phyloP scores from a whole-genome alignment of 2,113 vertebrate species.

The Odocoileus virginianus region DNA sequence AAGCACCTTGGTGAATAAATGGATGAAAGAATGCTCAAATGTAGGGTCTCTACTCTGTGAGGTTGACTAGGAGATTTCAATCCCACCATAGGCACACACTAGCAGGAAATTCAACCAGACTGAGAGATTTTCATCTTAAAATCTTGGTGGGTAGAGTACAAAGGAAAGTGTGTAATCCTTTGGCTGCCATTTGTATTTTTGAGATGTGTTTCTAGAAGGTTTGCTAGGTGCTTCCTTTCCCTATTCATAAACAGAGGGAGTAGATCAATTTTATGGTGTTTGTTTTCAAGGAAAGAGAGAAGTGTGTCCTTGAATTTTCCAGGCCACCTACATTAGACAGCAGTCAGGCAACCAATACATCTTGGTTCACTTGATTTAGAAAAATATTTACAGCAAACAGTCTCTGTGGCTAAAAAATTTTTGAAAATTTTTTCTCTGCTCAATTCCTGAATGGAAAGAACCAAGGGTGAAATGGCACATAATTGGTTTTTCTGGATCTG shows the following conservation, averaged over 20 bases:
- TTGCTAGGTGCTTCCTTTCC: not conserved
- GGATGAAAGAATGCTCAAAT: not conserved
- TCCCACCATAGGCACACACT: not conserved
- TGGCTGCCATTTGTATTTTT: not conserved
- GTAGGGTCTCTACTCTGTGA: not conserved
- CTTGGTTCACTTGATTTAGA: slow-evolving; percentile 4
- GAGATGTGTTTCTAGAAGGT: not conserved
- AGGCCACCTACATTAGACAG: not conserved
- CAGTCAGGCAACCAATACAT: not conserved
- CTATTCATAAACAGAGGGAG: not conserved
- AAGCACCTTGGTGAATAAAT: not conserved
- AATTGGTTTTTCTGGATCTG: not conserved
- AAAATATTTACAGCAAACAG: not conserved
- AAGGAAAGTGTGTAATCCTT: not conserved
- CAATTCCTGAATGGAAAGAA: not conserved
- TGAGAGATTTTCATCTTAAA: not conserved
- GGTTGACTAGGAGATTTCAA: not conserved
- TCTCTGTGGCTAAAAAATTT: not conserved
- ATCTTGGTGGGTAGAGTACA: not conserved
- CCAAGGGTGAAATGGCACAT: not conserved
- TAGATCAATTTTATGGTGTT: not conserved
- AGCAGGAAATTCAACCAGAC: not conserved
- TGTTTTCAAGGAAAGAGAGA: not conserved
- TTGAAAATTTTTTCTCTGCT: not conserved
- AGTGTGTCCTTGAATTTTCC: not conserved